Conservation (phyloP, 2,113 vertebrate species). For the Dasyurus viverrinus region DNA sequence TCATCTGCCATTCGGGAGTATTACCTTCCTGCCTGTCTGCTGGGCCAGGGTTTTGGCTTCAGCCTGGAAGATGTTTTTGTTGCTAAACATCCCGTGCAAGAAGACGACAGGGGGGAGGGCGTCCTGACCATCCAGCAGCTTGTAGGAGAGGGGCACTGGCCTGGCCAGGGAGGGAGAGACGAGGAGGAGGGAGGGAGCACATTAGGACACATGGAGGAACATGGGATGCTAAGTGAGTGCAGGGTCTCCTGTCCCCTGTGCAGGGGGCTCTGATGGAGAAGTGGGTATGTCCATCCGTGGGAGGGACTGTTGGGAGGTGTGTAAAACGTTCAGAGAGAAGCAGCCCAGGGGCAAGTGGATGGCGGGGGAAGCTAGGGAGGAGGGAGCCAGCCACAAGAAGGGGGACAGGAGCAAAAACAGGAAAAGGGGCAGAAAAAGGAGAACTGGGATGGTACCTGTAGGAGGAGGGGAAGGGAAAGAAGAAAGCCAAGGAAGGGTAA, state of each 20-base stretch:
- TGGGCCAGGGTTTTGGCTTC: slow-evolving; percentile 90
- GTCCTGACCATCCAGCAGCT: slow-evolving; percentile 68
- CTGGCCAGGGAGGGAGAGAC: slow-evolving; percentile 26
- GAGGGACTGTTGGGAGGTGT: no score
- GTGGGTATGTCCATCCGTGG: no score
- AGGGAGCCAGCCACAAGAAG: neutral
- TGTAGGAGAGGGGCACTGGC: slow-evolving; percentile 71
- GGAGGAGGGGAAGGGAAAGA: no score
- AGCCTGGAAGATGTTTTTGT: slow-evolving; percentile 91
- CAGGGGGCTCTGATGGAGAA: no score
- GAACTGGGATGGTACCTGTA: no score
- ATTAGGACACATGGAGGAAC: neutral
- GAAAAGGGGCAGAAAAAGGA: no score
- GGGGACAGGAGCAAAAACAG: no score
- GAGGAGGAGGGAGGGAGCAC: neutral
- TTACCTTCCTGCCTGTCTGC: slow-evolving; percentile 91
- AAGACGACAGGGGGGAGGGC: slow-evolving; percentile 88
- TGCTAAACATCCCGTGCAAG: slow-evolving; percentile 96
- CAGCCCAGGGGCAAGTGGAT: no score
- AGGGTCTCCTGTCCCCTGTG: neutral
- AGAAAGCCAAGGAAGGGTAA: no score
- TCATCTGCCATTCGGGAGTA: neutral
- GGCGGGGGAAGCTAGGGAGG: no score
- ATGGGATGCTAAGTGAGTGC: neutral
- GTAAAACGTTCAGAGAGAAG: no score